These are phyloP conservation scores for Zeugodacus cucurbitae DNA, from an alignment of 1,140 invertebrate genomes.

Conservation along the genomic window DNA sequence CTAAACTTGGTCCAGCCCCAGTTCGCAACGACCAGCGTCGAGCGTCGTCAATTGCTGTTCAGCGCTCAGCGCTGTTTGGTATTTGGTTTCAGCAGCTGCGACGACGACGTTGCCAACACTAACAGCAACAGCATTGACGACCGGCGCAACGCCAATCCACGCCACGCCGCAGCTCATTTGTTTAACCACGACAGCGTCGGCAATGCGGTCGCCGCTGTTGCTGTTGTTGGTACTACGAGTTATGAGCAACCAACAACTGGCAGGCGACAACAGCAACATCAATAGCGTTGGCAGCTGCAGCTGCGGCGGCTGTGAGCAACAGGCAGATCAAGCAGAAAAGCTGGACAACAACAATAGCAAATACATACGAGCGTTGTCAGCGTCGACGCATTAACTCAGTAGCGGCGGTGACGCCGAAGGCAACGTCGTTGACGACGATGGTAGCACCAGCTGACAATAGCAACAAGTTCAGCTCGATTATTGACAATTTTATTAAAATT, in stretches of 20 bases:
- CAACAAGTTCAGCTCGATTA: background rate
- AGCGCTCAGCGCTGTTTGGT: background rate
- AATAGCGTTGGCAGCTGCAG: background rate
- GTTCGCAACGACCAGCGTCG: conserved; percentile 3
- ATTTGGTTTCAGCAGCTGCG: background rate
- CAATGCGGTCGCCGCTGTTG: background rate
- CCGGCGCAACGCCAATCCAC: background rate
- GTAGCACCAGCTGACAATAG: background rate
- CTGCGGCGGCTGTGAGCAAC: background rate
- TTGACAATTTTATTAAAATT: conserved; percentile 31
- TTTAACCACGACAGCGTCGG: conserved; percentile 5
- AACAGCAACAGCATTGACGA: background rate
- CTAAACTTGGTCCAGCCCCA: conserved; percentile 40
- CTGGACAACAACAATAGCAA: background rate
- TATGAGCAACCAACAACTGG: background rate
- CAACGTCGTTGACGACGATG: background rate
- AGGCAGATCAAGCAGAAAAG: background rate
- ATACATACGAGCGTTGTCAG: background rate
- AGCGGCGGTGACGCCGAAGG: background rate
- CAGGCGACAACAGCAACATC: background rate
- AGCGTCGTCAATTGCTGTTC: background rate
- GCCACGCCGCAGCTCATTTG: conserved; percentile 3
- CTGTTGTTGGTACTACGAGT: background rate
- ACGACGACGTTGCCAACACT: background rate
- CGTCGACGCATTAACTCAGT: background rate